These are phyloP conservation scores for Monomorium pharaonis DNA, from an alignment of 1,140 invertebrate genomes.

Conservation along the genomic window DNA sequence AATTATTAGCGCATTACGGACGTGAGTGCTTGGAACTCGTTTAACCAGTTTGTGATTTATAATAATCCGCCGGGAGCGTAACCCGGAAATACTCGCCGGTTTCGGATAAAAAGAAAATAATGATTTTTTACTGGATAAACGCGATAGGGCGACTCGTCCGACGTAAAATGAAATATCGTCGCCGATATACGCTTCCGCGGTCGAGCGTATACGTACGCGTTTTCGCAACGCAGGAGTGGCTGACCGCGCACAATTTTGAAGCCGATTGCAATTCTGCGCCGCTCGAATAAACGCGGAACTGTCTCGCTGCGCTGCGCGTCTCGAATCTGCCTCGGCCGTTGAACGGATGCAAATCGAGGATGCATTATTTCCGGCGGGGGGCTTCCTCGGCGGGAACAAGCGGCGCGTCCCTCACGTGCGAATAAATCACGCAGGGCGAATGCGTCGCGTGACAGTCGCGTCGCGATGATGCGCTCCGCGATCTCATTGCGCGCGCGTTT, in stretches of 20 bases:
- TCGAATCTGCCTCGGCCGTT: neutral
- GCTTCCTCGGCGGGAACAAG: neutral
- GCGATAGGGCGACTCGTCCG: neutral
- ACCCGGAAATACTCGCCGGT: neutral
- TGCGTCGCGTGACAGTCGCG: neutral
- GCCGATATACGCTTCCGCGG: neutral
- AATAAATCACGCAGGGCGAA: constrained; percentile 64
- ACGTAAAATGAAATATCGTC: constrained; percentile 45
- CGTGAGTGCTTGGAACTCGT: constrained; percentile 18
- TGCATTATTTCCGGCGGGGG: constrained; percentile 28
- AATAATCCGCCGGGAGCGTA: constrained; percentile 24
- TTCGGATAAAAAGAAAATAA: constrained; percentile 34
- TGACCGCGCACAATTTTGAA: constrained; percentile 14
- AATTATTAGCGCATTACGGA: constrained; percentile 35
- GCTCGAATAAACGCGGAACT: neutral
- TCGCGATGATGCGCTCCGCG: neutral
- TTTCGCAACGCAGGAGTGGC: neutral
- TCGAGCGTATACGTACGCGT: too few species aligned
- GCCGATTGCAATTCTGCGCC: neutral
- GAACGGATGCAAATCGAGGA: constrained; percentile 34
- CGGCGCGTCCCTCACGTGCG: neutral
- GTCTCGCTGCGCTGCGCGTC: neutral
- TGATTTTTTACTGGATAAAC: neutral
- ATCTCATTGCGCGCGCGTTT: neutral
- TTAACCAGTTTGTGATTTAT: constrained; percentile 32